Base-by-base conservation (phyloP, 2,113 vertebrate genomes). In the Nothocercus nigrocapillus region DNA sequence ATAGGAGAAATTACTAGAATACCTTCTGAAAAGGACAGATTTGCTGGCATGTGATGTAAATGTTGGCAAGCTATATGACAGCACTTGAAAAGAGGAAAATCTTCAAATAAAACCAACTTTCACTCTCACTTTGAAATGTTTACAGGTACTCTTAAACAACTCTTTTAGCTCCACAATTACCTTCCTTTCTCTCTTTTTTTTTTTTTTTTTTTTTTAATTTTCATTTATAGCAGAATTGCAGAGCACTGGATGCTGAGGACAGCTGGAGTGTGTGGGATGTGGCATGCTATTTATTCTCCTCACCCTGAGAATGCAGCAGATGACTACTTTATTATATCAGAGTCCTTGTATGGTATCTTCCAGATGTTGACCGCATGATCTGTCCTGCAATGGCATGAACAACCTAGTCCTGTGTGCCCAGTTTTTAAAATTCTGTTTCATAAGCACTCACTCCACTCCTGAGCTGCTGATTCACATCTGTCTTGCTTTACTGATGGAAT, bases 181-280 rank as follows among this genome's bases (percentile, higher is more conserved):
- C 10, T 85, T 75, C n/a, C 32, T 95, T 51, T 85, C 66, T 82
- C 49, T 24, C 49, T 49, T 21, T 49, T 21, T 44, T 44, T 44
- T 5, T 44, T 27, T 53, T 27, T 56, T 32, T 32, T 32, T 32
- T 56, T 32, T 24, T 30, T 30, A 25, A 9, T 83, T 94, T 97
- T 97, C 97, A 96, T 97, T 98, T 98, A 98, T 98, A 98, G 95
- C 95, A 92, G 83, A 97, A 91, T 76, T 96, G 96, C 93, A 78
- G 82, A 96, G 89, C 97, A 94, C 97, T 98, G 98, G 97, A 96
- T 98, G 96, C 95, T 66, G 89, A 90, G 96, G 98, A 98, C 98
- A 98, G 98, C 98, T 98, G 98, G 97, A 98, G 98, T 96, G 97
- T 94, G 98, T 97, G 95, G 98, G 98, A 97, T 81, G 97, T 93